Evolutionary conservation across 2,797 vertebrate species (phyloP), one percentile per base, ranked within the genome.

Genomic region (Sebastes matsubarae): DNA sequence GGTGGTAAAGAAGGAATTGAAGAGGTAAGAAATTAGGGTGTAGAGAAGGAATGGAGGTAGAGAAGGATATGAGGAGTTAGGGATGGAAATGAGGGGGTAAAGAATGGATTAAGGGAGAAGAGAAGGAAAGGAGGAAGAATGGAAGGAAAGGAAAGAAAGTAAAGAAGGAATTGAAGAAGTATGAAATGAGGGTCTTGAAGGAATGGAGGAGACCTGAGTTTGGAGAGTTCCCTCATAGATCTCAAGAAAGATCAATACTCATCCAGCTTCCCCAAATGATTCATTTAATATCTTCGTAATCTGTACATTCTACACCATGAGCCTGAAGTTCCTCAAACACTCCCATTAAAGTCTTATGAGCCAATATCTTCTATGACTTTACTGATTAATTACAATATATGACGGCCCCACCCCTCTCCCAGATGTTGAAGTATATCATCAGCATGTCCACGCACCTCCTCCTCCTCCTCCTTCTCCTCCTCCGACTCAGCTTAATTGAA

Each of bases 401-500:
- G 64, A 87, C 68, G 74, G 34, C 66, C 20, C 74, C 32, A 7
- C 55, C 72, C 46, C 12, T 84, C 72, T 81, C 59, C 68, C 68
- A 83, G 65, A 74, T 57, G 34, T 72, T 77, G 70, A 55, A 69
- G 34, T 75, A 66, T 68, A 83, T 85, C 61, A 85, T 75, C 77
- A 72, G 69, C 68, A 67, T 69, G 67, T 72, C 84, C 64, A 67
- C 2, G 1, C 16, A 1, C 68, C 57, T 75, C 36, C 20, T 72
- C 30, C 8, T 30, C 8, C 8, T 30, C 30, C 7, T 27, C 25
- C 25, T 27, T 3, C 25, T 32, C 30, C 30, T 32, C 32, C 34
- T 36, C 11, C 34, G 36, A 57, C 76, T 88, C 69, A 60, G 24
- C 72, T 60, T 79, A 87, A 91, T 79, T 73, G 77, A 86, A 90